phyloP scores from a whole-genome alignment of 2,797 vertebrate species.

The Heliangelus exortis region DNA sequence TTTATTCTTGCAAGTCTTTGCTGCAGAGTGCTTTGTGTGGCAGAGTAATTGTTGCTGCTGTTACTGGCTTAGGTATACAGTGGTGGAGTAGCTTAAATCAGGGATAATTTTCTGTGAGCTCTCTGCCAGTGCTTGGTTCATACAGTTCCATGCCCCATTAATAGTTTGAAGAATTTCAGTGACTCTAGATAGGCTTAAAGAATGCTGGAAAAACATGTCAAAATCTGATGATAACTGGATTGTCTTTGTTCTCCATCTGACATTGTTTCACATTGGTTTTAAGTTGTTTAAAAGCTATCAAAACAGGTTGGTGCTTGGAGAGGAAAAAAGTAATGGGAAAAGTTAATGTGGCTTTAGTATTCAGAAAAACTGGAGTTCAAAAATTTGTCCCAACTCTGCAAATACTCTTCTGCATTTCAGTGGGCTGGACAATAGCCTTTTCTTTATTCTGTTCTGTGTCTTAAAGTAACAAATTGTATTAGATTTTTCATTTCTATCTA shows the following conservation, averaged over 20 bases:
- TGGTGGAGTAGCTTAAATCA: not conserved
- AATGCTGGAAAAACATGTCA: not conserved
- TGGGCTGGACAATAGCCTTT: not conserved
- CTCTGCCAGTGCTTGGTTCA: not conserved
- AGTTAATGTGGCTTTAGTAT: not conserved
- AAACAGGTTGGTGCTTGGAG: not conserved
- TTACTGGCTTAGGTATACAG: not conserved
- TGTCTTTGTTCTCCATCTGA: not conserved
- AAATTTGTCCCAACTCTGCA: not conserved
- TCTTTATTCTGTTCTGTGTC: not conserved
- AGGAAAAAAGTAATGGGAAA: not conserved
- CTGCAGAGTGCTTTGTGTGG: not conserved
- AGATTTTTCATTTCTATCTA: not conserved
- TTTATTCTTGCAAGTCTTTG: not conserved
- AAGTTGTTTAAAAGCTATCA: not conserved
- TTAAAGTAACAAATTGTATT: not conserved
- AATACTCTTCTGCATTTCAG: not conserved
- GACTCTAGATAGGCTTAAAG: not conserved
- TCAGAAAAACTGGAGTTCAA: not conserved
- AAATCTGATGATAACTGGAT: not conserved
- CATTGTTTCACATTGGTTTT: not conserved
- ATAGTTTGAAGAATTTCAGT: not conserved
- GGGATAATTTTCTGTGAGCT: not conserved
- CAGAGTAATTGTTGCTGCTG: not conserved
- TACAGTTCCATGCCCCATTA: not conserved